A percentile compares a stretch with the other conserved stretches of the same genome.
These are phyloP conservation scores for Heterotis niloticus DNA, from an alignment of 2,113 vertebrate species.

Conservation along the genomic window DNA sequence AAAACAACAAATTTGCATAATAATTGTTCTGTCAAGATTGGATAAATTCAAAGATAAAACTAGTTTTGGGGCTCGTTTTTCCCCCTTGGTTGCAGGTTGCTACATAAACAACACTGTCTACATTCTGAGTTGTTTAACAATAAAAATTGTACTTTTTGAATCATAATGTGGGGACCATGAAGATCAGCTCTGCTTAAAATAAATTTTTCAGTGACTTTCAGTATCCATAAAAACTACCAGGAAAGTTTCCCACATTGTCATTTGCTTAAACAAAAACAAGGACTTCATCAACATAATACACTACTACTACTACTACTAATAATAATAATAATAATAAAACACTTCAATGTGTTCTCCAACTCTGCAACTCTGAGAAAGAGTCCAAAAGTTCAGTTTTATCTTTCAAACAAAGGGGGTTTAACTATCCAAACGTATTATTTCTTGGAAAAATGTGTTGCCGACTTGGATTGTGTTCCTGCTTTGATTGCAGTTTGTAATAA, in stretches of 20 bases:
- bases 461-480: background rate
- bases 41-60: constrained; percentile 21
- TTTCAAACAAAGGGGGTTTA: background rate
- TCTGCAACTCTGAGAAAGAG: background rate
- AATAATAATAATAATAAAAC: background rate
- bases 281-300: background rate
- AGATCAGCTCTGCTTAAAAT: background rate
- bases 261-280: background rate
- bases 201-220: background rate
- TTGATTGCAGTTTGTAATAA: constrained; percentile 13
- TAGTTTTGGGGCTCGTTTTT: background rate
- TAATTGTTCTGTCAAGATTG: constrained; percentile 25
- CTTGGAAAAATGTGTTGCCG: background rate
- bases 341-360: background rate
- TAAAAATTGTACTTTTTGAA: background rate
- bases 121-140: background rate
- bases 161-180: background rate
- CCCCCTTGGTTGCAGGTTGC: background rate
- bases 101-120: constrained; percentile 13
- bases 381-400: background rate
- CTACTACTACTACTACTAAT: background rate
- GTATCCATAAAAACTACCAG: background rate
- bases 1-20: constrained; percentile 21
- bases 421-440: background rate
- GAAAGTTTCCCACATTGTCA: too few relatives aligned